Base-by-base conservation (phyloP, 2,113 vertebrate genomes). In the Podarcis raffonei region DNA sequence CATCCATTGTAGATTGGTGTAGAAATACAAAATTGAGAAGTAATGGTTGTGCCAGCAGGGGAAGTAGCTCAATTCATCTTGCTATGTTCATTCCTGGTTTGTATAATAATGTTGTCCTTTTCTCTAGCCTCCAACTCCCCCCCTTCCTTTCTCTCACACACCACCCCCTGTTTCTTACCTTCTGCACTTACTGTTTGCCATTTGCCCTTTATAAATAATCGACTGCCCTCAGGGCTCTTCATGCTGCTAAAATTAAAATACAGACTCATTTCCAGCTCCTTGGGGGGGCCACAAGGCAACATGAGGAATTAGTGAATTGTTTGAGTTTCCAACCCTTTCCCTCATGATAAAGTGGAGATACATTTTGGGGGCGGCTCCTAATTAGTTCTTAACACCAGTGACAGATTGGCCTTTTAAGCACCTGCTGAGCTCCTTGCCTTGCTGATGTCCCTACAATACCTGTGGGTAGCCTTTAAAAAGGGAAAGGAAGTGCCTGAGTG, bases 21-120 rank as follows among this genome's bases (percentile, higher is more conserved):
- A 59, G 91, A 94, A 92, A 79, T 20, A 83, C 76, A 87, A 92
- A 94, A 89, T 59, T 48, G 88, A 96, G 80, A 95, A 95, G 91
- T 95, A 95, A 96, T 93, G 91, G 77, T 94, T 94, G 95, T 93
- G 91, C 93, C 93, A 93, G 84, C 71, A 93, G 87, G 57, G 88
- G 53, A 91, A 94, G 87, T 87, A 94, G 91, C 69, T 90, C 85
- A 89, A 95, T 96, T 91, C 65, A 92, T 96, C 96, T 94, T 94
- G 68, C 87, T 95, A 85, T 87, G 35, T 90, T 92, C 75, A 91
- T 81, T 96, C 90, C 86, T 86, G 57, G 90, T 84, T 90, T 95
- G 65, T 94, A 86, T 93, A 96, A 95, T 94, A 94, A 95, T 93
- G 85, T 59, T 89, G 71, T 77, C 85, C 84, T 90, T 78, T 37